phyloP scores from a whole-genome alignment of 2,888 invertebrate species.

The Leucoptera coffeella region DNA sequence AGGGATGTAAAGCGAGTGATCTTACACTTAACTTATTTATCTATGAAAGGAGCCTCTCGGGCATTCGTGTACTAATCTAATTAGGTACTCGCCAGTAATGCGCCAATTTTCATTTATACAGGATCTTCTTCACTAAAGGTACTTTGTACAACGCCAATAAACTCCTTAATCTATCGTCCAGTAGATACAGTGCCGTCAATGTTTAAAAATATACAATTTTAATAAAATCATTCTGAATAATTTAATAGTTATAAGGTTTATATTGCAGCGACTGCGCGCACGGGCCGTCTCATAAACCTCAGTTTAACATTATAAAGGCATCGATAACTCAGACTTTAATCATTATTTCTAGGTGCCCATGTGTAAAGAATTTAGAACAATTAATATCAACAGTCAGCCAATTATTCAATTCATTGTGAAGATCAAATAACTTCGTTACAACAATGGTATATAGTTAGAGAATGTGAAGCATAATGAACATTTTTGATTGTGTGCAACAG shows the following conservation, averaged over 20 bases:
- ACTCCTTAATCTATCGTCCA: slow-evolving; percentile 37
- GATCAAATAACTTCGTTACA: no score
- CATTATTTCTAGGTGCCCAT: slow-evolving; percentile 48
- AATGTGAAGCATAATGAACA: no score
- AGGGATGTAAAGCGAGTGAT: slow-evolving; percentile 28
- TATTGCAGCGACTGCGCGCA: no score
- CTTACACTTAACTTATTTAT: slow-evolving; percentile 28
- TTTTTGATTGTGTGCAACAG: no score
- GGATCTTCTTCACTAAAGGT: slow-evolving; percentile 40
- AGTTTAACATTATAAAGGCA: slow-evolving; percentile 53
- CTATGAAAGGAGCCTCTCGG: slow-evolving; percentile 38
- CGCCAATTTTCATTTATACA: slow-evolving; percentile 43
- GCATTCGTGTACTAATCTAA: slow-evolving; percentile 45
- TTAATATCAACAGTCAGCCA: no score
- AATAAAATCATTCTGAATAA: slow-evolving; percentile 50
- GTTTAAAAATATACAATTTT: slow-evolving; percentile 33
- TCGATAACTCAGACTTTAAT: slow-evolving; percentile 54
- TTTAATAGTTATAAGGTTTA: no score
- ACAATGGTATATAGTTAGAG: no score
- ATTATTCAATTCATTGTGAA: no score
- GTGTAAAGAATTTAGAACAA: no score
- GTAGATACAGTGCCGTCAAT: slow-evolving; percentile 42
- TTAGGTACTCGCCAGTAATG: slow-evolving; percentile 55
- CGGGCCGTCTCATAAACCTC: no score
- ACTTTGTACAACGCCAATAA: slow-evolving; percentile 51